A percentile compares a stretch with the other conserved stretches of the same genome.
phyloP scores from a whole-genome alignment of 2,888 invertebrate species.

The Prenolepis imparis region DNA sequence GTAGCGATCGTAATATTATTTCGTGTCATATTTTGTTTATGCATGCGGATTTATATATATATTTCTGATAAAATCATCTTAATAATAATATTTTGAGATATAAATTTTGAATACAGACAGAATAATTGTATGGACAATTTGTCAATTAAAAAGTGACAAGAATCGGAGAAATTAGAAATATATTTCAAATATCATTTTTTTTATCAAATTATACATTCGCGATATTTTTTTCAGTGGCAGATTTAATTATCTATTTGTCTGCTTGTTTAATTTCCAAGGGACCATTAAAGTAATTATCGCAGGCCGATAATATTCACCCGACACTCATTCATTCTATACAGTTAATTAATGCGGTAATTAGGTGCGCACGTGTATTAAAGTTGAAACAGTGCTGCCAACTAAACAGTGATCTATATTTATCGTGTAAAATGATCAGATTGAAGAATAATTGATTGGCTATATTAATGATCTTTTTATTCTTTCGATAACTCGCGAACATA shows the following conservation, averaged over 20 bases:
- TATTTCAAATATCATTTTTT: background rate
- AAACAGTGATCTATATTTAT: constrained; percentile 36
- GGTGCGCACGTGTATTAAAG: constrained; percentile 38
- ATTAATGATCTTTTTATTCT: constrained; percentile 22
- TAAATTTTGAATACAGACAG: background rate
- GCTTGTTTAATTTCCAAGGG: constrained; percentile 40
- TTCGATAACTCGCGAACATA: background rate
- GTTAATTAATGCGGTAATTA: constrained; percentile 49
- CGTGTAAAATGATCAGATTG: constrained; percentile 10
- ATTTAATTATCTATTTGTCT: constrained; percentile 38
- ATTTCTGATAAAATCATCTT: background rate
- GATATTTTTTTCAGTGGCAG: constrained; percentile 1
- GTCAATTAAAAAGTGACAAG: background rate
- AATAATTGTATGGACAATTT: background rate
- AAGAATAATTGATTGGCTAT: constrained; percentile 27
- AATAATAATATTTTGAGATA: background rate
- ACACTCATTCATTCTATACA: constrained; percentile 46
- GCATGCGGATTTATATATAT: background rate
- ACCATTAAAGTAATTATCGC: constrained; percentile 52
- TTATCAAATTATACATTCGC: background rate
- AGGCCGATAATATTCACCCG: constrained; percentile 43
- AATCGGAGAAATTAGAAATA: background rate
- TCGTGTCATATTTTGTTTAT: background rate
- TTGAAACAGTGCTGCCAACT: constrained; percentile 28
- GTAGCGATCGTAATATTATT: background rate